phyloP scores from a whole-genome alignment of 2,888 invertebrate species.

The Mimas tiliae region DNA sequence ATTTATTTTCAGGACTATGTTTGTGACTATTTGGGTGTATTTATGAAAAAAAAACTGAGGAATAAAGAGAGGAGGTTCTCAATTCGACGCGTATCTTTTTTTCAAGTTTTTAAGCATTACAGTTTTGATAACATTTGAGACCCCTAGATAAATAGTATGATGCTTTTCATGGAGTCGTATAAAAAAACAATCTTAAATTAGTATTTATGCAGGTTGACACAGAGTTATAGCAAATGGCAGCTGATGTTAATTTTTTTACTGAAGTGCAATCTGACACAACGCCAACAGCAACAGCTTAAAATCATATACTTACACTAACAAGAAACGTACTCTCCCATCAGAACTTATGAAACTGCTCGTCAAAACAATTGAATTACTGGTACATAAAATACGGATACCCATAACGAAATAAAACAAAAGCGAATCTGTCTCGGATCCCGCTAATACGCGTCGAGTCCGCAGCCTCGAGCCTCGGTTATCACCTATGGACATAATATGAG shows the following conservation, averaged over 20 bases:
- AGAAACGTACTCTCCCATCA: neutral
- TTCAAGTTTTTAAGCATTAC: too few relatives aligned
- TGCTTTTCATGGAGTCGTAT: too few relatives aligned
- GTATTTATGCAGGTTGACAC: neutral
- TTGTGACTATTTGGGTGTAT: too few relatives aligned
- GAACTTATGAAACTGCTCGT: slow-evolving; percentile 8
- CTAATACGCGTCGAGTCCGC: slow-evolving; percentile 41
- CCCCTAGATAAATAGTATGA: too few relatives aligned
- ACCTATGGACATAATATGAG: slow-evolving; percentile 77
- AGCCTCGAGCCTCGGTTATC: slow-evolving; percentile 70
- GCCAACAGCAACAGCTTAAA: neutral
- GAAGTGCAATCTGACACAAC: neutral
- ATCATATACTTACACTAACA: neutral
- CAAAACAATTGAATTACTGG: slow-evolving; percentile 19
- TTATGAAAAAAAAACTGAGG: too few relatives aligned
- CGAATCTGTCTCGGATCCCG: slow-evolving; percentile 23
- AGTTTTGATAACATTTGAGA: too few relatives aligned
- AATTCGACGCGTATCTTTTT: too few relatives aligned
- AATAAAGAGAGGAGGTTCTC: too few relatives aligned
- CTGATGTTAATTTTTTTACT: too few relatives aligned
- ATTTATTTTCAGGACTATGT: too few relatives aligned
- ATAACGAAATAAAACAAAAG: slow-evolving; percentile 38
- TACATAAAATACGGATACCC: slow-evolving; percentile 5
- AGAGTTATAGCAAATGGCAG: neutral
- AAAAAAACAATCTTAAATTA: too few relatives aligned